Conservation (phyloP, 2,113 vertebrate genomes). For the Neogobius melanostomus region DNA sequence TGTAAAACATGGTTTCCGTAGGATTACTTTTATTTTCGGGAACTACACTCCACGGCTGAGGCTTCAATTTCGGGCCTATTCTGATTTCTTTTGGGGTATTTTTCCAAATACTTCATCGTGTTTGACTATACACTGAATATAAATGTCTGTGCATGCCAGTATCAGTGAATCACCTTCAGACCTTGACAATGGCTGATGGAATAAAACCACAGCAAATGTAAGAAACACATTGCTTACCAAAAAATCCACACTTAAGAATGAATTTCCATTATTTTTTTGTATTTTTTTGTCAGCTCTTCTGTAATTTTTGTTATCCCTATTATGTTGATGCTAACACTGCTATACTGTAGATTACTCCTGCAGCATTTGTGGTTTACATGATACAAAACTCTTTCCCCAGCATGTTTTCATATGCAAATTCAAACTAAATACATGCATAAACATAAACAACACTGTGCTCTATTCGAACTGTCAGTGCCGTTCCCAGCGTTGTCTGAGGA, state of each 20-base stretch:
- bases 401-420: slow-evolving; percentile 6
- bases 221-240: too few species aligned
- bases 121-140: too few species aligned
- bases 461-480: background rate
- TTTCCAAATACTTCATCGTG: too few species aligned
- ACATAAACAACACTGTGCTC: background rate
- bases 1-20: background rate
- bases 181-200: too few species aligned
- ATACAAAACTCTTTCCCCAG: background rate
- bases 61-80: too few species aligned
- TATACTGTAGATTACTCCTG: background rate
- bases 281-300: background rate
- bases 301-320: background rate
- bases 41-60: too few species aligned
- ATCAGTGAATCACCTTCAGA: too few species aligned
- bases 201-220: too few species aligned
- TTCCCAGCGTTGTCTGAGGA: background rate
- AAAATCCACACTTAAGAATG: too few species aligned
- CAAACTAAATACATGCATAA: background rate
- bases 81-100: too few species aligned
- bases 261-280: background rate
- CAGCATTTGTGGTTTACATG: background rate
- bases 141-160: too few species aligned
- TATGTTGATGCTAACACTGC: background rate
- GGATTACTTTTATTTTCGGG: background rate